phyloP scores from a whole-genome alignment of 2,113 vertebrate genomes.

The Indicator maculatus region DNA sequence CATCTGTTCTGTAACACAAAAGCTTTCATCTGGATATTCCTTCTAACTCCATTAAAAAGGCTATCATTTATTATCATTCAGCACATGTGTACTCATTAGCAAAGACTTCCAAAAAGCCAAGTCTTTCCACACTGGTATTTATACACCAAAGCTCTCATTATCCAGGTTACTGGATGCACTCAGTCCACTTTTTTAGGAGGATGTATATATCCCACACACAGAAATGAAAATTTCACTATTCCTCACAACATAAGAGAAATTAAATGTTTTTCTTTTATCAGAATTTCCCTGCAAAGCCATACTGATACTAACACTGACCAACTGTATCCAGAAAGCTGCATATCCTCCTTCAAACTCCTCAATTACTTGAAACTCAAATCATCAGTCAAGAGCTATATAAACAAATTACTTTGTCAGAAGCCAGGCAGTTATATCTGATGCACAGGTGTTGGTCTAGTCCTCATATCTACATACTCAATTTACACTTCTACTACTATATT shows the following conservation, averaged over 20 bases:
- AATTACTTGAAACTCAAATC: neutral
- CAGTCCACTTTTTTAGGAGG: neutral
- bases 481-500: neutral
- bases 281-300: neutral
- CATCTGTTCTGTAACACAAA: neutral
- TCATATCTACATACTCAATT: neutral
- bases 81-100: neutral
- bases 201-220: neutral
- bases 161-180: neutral
- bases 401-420: neutral
- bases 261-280: neutral
- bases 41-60: neutral
- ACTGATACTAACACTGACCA: neutral
- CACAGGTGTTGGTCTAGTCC: neutral
- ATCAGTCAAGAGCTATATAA: neutral
- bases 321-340: neutral
- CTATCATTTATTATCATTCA: neutral
- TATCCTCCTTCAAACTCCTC: neutral
- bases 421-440: neutral
- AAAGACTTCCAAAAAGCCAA: neutral
- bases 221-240: neutral
- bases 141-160: neutral
- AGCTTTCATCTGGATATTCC: neutral
- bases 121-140: neutral
- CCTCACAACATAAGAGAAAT: neutral